Evolutionary conservation across 2,888 invertebrate genomes (phyloP).

Genomic region (Amiota mariae): DNA sequence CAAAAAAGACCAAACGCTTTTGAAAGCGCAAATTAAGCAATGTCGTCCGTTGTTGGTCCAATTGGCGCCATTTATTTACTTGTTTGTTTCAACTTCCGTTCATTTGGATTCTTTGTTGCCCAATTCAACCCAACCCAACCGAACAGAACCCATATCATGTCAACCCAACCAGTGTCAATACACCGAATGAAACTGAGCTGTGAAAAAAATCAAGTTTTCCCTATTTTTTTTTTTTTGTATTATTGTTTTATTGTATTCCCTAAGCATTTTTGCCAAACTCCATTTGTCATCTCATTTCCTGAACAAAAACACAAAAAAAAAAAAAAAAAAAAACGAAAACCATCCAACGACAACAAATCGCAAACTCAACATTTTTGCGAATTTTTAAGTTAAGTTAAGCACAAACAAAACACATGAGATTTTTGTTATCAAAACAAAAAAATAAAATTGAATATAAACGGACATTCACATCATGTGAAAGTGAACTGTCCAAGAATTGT

Average conservation of each 20-base stretch:
- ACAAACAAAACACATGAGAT: neutral
- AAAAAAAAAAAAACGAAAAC: conserved; percentile 4
- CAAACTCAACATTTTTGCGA: conserved; percentile 63
- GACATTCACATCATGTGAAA: conserved; percentile 53
- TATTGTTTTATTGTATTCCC: conserved; percentile 30
- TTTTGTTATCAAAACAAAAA: conserved; percentile 29
- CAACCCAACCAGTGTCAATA: too few relatives aligned
- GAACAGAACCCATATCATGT: too few relatives aligned
- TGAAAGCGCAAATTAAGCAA: conserved; percentile 24
- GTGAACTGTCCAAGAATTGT: neutral
- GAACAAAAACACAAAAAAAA: too few relatives aligned
- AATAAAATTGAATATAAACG: conserved; percentile 61
- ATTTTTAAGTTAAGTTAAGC: conserved; percentile 13
- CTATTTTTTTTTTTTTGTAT: conserved; percentile 18
- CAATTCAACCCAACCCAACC: too few relatives aligned
- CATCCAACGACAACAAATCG: conserved; percentile 34
- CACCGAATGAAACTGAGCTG: too few relatives aligned
- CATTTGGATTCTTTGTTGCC: conserved; percentile 44
- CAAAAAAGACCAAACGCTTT: neutral
- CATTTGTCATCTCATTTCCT: conserved; percentile 67
- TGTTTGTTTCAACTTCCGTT: conserved; percentile 66
- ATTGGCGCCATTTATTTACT: conserved; percentile 68
- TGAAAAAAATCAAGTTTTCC: neutral
- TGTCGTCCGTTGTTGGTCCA: conserved; percentile 47
- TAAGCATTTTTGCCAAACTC: conserved; percentile 64